Evolutionary conservation across 2,888 invertebrate genomes (phyloP), one percentile per base, ranked within the genome.

Genomic region (Pristionchus maxplancki): DNA sequence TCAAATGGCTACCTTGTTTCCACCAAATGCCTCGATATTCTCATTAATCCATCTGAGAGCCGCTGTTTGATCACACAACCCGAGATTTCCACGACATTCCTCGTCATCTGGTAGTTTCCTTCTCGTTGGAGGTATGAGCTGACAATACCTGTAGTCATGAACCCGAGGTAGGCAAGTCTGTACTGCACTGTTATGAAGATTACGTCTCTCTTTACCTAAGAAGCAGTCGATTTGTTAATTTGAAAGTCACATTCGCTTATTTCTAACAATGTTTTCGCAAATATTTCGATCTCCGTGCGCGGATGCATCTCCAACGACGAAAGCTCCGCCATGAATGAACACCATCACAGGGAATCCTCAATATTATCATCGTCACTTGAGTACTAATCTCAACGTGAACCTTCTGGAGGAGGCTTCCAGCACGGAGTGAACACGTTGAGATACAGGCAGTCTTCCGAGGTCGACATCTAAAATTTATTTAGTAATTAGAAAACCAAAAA

Each of bases 401-500:
- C 82, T 15, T 28, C 34, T 17, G 86, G 40, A 5, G 81, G 81
- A 8, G 81, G 44, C 17, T 82, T 74, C 93, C 92, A 92, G 50
- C 89, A 90, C 1, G 94, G 94, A 15, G 91, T 90, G 67, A 94
- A 93, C 0, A 94, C 91, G 88, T 93, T 93, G 78, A 94, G 87
- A 78, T 91, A 91, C 3, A 94, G 90, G 82, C 94, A 94, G 82
- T 93, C 92, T 64, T 94, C 94, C 48, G 71, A 71, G 3, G 71
- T 28, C 15, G 53, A 24, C 15, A 5, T 50, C 83, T 50, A 1
- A 28, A 28, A 50, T 83, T 9, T 6, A 62, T n/a, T 6, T 9
- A 9, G 37, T 15, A 3, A 62, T n/a, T 20, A 24, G 62, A 62
- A 24, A 62, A 28, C n/a, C 62, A 24, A 64, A 34, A 13, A 31